A percentile compares a stretch with the other conserved stretches of the same genome.
phyloP scores from a whole-genome alignment of 2,113 vertebrate species.

The Rhombomys opimus region DNA sequence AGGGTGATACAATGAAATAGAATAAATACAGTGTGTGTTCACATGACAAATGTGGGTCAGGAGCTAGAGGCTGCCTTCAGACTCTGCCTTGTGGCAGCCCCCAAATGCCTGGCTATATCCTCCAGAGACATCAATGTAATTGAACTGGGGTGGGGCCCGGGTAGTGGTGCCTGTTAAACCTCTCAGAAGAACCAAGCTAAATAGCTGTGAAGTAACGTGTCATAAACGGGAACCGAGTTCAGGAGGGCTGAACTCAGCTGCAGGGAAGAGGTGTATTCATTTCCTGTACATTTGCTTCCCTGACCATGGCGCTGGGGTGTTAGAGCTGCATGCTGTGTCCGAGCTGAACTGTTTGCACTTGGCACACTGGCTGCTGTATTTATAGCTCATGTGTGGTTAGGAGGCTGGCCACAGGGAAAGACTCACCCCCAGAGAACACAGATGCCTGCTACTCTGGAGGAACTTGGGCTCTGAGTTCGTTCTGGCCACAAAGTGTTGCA shows the following conservation, averaged over 20 bases:
- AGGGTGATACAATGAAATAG: neutral
- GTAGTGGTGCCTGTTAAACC: slow-evolving; percentile 13
- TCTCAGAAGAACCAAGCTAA: neutral
- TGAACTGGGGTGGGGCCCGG: neutral
- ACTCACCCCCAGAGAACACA: neutral
- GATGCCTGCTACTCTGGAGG: neutral
- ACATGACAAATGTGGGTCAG: neutral
- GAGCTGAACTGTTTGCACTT: neutral
- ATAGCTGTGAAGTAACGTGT: neutral
- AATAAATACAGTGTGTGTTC: neutral
- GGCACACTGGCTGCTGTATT: neutral
- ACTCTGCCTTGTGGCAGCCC: neutral
- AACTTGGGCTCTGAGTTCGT: neutral
- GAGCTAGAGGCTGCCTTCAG: neutral
- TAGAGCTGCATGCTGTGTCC: neutral
- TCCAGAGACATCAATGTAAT: neutral
- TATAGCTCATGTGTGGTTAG: neutral
- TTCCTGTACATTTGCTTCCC: neutral
- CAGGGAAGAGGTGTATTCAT: neutral
- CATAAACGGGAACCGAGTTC: neutral
- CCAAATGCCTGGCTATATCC: neutral
- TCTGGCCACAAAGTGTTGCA: neutral
- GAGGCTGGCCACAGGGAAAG: neutral
- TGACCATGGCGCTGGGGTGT: neutral
- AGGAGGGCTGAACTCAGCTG: neutral